A percentile compares a stretch with the other conserved stretches of the same genome.
Evolutionary conservation across 2,113 vertebrate species (phyloP).

Genomic region (Fukomys damarensis): DNA sequence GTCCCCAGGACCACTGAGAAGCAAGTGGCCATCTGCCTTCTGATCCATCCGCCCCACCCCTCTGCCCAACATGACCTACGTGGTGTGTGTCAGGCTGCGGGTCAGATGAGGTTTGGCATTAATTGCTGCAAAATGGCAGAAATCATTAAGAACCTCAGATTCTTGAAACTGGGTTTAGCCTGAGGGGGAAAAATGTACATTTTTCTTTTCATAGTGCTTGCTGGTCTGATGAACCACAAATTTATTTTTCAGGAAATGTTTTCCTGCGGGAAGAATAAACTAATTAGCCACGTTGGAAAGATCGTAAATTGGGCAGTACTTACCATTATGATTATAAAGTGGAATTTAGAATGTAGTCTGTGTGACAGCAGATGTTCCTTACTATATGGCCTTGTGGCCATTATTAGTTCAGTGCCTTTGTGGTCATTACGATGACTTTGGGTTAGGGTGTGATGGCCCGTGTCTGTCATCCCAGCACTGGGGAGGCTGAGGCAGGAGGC

Average conservation of each 20-base stretch:
- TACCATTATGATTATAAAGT: constrained; percentile 14
- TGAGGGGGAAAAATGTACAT: constrained; percentile 61
- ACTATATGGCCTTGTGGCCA: background rate
- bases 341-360: constrained; percentile 37
- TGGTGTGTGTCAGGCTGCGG: constrained; percentile 50
- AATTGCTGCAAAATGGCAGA: constrained; percentile 76
- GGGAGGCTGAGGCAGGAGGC: background rate
- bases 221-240: background rate
- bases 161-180: constrained; percentile 77
- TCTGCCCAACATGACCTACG: background rate
- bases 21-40: background rate
- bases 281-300: constrained; percentile 28
- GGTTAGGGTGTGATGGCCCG: background rate
- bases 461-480: background rate
- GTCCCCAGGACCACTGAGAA: too few species aligned
- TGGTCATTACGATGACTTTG: background rate
- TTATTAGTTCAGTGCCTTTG: background rate
- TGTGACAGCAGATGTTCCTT: constrained; percentile 49
- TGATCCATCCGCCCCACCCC: too few species aligned
- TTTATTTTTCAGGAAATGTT: background rate
- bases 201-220: background rate
- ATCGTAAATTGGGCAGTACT: constrained; percentile 61
- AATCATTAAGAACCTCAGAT: constrained; percentile 73
- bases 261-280: constrained; percentile 48
- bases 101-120: constrained; percentile 52